Percentiles rank a stretch among this genome's conserved stretches.
Conservation (phyloP, 1,140 invertebrate species). For the Zaprionus vittiger region DNA sequence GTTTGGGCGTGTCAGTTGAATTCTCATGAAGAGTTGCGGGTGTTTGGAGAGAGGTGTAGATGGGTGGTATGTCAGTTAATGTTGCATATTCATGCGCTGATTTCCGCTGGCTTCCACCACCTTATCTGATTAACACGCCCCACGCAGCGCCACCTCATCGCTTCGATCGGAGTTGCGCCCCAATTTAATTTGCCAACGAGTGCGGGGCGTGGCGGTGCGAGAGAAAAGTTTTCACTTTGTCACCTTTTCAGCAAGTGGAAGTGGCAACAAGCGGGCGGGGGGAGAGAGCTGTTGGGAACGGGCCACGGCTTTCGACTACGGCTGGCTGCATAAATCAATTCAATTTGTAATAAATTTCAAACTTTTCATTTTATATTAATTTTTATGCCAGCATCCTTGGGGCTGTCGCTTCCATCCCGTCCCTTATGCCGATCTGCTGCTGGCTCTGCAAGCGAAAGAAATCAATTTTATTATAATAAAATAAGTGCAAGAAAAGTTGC, state of each 20-base stretch:
- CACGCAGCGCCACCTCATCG: slow-evolving; percentile 23
- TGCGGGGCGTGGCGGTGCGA: background rate
- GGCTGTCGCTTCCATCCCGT: slow-evolving; percentile 23
- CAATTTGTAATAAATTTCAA: slow-evolving; percentile 83
- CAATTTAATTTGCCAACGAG: slow-evolving; percentile 69
- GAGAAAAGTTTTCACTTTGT: slow-evolving; percentile 74
- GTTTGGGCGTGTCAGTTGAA: slow-evolving; percentile 25
- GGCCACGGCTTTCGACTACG: background rate
- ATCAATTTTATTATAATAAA: slow-evolving; percentile 83
- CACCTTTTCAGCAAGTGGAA: slow-evolving; percentile 53
- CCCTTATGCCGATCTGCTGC: background rate
- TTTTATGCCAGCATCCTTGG: slow-evolving; percentile 68
- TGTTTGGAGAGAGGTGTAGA: background rate
- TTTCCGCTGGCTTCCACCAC: slow-evolving; percentile 45
- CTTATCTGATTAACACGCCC: slow-evolving; percentile 74
- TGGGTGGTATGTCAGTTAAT: slow-evolving; percentile 9
- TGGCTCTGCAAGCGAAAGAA: slow-evolving; percentile 48
- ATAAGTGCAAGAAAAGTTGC: slow-evolving; percentile 74
- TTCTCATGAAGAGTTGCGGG: background rate
- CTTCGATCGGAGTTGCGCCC: slow-evolving; percentile 39
- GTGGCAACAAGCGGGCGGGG: background rate
- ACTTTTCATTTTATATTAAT: slow-evolving; percentile 83
- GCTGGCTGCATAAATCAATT: slow-evolving; percentile 76
- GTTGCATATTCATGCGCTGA: slow-evolving; percentile 44
- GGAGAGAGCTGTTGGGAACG: background rate